Base-by-base conservation (phyloP, 2,797 vertebrate species). In the Nyctalus aviator region DNA sequence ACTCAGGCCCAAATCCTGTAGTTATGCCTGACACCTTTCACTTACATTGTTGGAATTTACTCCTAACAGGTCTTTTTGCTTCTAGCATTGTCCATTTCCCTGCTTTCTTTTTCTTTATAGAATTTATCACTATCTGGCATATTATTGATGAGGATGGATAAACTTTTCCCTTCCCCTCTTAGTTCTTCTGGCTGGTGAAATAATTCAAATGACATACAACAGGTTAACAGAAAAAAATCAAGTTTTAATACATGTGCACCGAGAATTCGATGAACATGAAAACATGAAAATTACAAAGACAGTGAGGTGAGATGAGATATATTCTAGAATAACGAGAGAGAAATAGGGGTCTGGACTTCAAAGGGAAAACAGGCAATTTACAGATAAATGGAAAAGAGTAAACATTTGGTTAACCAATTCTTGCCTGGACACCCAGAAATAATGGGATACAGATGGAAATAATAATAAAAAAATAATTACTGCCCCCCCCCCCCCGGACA, bases 61-160 rank as follows among this genome's bases (percentile, higher is more conserved):
- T 84, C 72, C 46, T 62, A 66, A 57, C 0, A 8, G 55, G 30
- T 72, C 32, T 72, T 78, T 86, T 66, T 79, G 55, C 41, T 92
- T 50, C 72, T 27, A 46, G 27, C 20, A 71, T 59, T 77, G 71
- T 13, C 32, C 17, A 17, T 41, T 85, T 77, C 44, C 50, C 27
- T 82, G 27, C 35, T 90, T 90, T 86, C n/a, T 81, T 41, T 85
- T 86, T 86, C 37, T 68, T 41, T 95, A 13, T 79, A 72, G 20
- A 88, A 78, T 88, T 72, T 84, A 66, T 78, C n/a, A 50, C 20
- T 64, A 8, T 83, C 17, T 59, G 44, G 53, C 12, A 59, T 53
- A 53, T 17, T 71, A 44, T 35, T 53, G 18, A n/a, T 14, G 48
- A 10, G 50, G 48, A 35, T n/a, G 18, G n/a, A 14, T 20, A 32